A percentile compares a stretch with the other conserved stretches of the same genome.
Conservation (phyloP, 1,140 invertebrate genomes). For the Drosophila arawakana region DNA sequence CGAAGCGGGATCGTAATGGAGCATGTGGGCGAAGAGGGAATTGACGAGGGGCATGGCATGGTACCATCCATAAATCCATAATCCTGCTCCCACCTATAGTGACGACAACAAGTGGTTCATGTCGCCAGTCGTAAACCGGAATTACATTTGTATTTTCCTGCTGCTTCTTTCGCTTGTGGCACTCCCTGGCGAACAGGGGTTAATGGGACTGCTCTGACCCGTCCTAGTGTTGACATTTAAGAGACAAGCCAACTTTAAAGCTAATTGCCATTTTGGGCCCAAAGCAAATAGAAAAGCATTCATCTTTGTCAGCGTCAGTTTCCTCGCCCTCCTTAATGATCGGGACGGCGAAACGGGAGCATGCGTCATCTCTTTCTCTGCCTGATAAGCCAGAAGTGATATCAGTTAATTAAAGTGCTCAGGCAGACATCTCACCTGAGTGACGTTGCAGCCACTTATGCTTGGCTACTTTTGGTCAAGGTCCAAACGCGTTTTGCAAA, state of each 20-base stretch:
- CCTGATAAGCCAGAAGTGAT: slow-evolving; percentile 27
- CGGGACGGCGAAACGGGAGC: slow-evolving; percentile 1
- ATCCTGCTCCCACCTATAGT: not conserved
- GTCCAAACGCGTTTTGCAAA: slow-evolving; percentile 31
- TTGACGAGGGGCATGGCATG: slow-evolving; percentile 14
- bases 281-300: slow-evolving; percentile 48
- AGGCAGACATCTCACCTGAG: slow-evolving; percentile 23
- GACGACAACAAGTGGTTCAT: slow-evolving; percentile 67
- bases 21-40: slow-evolving; percentile 3
- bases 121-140: slow-evolving; percentile 66
- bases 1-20: too few species aligned
- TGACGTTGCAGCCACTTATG: slow-evolving; percentile 30
- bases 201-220: not conserved
- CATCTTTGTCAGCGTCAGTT: slow-evolving; percentile 64
- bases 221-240: slow-evolving; percentile 54
- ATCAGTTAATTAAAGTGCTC: slow-evolving; percentile 45
- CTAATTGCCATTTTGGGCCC: slow-evolving; percentile 57
- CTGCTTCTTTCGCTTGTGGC: slow-evolving; percentile 9
- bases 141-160: slow-evolving; percentile 37
- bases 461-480: slow-evolving; percentile 11
- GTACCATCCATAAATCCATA: slow-evolving; percentile 21
- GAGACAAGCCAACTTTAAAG: slow-evolving; percentile 50
- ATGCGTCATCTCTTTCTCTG: slow-evolving; percentile 31
- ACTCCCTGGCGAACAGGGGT: slow-evolving; percentile 26
- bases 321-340: slow-evolving; percentile 2